phyloP scores from a whole-genome alignment of 2,797 vertebrate species.

The Chelidonichthys spinosus region DNA sequence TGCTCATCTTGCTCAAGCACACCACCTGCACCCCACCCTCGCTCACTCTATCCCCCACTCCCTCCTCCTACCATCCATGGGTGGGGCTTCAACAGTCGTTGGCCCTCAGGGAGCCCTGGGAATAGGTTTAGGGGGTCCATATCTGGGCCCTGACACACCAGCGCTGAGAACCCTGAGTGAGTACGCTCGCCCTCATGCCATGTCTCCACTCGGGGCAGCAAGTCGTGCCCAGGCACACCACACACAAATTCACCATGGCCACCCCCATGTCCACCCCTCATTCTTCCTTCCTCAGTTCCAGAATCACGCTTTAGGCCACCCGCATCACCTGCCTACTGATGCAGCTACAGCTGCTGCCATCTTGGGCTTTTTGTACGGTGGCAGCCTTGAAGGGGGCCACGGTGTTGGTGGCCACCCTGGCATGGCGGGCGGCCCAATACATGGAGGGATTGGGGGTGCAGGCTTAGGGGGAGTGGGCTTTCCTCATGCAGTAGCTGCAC shows the following conservation, averaged over 20 bases:
- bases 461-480: slow-evolving; percentile 89
- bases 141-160: slow-evolving; percentile 96
- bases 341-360: slow-evolving; percentile 93
- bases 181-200: slow-evolving; percentile 95
- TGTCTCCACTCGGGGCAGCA: slow-evolving; percentile 93
- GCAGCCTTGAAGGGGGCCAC: slow-evolving; percentile 91
- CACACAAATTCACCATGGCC: slow-evolving; percentile 82
- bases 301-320: slow-evolving; percentile 82
- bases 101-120: slow-evolving; percentile 81
- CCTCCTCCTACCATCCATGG: slow-evolving; percentile 84
- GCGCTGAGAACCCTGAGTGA: slow-evolving; percentile 97
- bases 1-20: slow-evolving; percentile 79
- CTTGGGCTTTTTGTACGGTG: slow-evolving; percentile 94
- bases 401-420: slow-evolving; percentile 76
- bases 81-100: slow-evolving; percentile 79
- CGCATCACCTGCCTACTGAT: slow-evolving; percentile 84
- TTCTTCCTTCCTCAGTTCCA: slow-evolving; percentile 87
- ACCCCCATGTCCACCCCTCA: slow-evolving; percentile 84
- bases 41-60: slow-evolving; percentile 84
- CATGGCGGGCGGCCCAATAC: slow-evolving; percentile 78
- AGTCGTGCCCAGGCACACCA: slow-evolving; percentile 86
- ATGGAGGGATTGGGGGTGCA: slow-evolving; percentile 79
- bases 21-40: slow-evolving; percentile 82
- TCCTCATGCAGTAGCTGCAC: slow-evolving; percentile 84
- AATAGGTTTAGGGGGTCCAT: slow-evolving; percentile 94